Base-by-base conservation (phyloP, 1,140 invertebrate species). In the Leptinotarsa texana region DNA sequence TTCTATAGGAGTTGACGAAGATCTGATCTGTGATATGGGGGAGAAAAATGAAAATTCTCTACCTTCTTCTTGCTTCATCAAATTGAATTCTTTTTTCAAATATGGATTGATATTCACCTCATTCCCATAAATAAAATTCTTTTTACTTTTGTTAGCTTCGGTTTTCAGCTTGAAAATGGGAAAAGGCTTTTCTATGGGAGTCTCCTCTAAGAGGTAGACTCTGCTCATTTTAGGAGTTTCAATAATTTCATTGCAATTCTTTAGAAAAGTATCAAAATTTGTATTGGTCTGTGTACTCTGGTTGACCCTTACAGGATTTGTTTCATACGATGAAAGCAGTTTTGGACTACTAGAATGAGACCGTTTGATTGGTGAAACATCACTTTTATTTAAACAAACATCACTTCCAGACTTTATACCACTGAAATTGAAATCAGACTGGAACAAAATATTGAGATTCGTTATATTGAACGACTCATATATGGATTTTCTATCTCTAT, bases 91-190 rank as follows among this genome's bases (percentile, higher is more conserved):
- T 42, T 78, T 72, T 18, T 73, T 69, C 49, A 73, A 42, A 61
- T 78, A 78, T 6, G 77, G 77, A 66, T 78, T 78, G n/a, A 78
- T 21, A 27, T 75, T 75, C 2, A 78, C 67, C 51, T 75, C 74
- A 69, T 42, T 51, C 42, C 65, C 66, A 74, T 49, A 57, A 18
- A 57, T 21, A 4, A 71, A 3, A 13, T 71, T 49, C 24, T 67
- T 49, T 62, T 17, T 68, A 63, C 33, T 74, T 74, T 74, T 63
- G 49, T 42, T 42, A 42, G 11, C 5, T 17, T 69, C 42, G 22
- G 11, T 51, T 63, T 49, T 65, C 42, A n/a, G 22, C 48, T 21
- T 63, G 67, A 27, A 57, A n/a, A 22, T 66, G 49, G 13, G 69
- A 22, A 47, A 66, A 22, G 22, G 67, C 11, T 47, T 75, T 62